Conservation (phyloP, 2,888 invertebrate genomes). For the Tetrapedia diversipes region DNA sequence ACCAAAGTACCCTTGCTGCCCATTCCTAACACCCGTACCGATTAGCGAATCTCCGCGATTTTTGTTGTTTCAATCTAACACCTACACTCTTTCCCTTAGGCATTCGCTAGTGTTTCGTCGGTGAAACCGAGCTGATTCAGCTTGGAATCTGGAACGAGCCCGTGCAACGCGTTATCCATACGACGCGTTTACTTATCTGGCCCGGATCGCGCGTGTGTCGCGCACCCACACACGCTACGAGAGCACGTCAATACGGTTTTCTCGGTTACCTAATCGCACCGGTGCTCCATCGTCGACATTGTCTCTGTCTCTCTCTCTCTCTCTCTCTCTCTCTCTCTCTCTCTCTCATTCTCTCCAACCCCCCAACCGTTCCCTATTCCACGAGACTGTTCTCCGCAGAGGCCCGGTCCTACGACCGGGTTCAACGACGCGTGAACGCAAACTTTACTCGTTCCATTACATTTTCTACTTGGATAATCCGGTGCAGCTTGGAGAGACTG, state of each 20-base stretch:
- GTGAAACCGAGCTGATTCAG: conserved; percentile 52
- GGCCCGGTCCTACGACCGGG: conserved; percentile 41
- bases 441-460: conserved; percentile 72
- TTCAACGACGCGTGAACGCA: conserved; percentile 75
- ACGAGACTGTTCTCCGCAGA: neutral
- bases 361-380: neutral
- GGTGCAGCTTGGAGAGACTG: conserved; percentile 30
- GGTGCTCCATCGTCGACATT: conserved; percentile 71
- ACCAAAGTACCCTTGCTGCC: too few relatives aligned
- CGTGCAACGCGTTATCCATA: conserved; percentile 51
- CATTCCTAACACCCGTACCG: too few relatives aligned
- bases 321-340: conserved; percentile 52
- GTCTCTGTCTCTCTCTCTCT: conserved; percentile 62
- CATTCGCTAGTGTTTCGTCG: neutral
- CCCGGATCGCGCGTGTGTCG: conserved; percentile 32
- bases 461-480: conserved; percentile 68
- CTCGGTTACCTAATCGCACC: conserved; percentile 75
- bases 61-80: too few relatives aligned
- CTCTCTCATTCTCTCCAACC: too few relatives aligned
- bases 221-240: conserved; percentile 37
- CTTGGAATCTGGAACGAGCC: conserved; percentile 63
- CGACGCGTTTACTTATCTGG: conserved; percentile 39
- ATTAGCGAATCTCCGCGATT: too few relatives aligned
- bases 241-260: conserved; percentile 48
- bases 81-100: too few relatives aligned